Evolutionary conservation across 2,888 invertebrate genomes (phyloP).

Genomic region (Teleogryllus oceanicus): DNA sequence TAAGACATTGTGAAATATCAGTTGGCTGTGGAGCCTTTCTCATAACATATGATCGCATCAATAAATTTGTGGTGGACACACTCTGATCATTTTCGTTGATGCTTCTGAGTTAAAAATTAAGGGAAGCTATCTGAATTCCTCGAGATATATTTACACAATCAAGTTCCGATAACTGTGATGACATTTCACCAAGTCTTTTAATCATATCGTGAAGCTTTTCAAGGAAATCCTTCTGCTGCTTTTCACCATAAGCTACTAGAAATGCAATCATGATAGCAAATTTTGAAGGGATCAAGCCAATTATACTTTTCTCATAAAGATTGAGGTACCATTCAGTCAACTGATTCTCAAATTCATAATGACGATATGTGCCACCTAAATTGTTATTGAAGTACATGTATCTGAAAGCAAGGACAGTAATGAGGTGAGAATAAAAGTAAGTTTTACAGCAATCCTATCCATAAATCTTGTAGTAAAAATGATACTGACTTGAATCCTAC

Average conservation of each 20-base stretch:
- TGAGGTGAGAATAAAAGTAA: neutral
- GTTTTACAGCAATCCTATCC: neutral
- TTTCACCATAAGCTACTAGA: conserved; percentile 49
- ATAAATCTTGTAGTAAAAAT: neutral
- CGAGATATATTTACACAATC: conserved; percentile 51
- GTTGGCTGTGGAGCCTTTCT: conserved; percentile 45
- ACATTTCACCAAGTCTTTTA: conserved; percentile 44
- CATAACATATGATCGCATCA: conserved; percentile 43
- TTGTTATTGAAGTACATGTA: conserved; percentile 57
- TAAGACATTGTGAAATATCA: conserved; percentile 45
- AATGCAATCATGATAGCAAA: conserved; percentile 49
- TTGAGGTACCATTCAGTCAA: conserved; percentile 47
- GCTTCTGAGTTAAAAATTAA: too few species aligned
- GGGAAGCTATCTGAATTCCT: conserved; percentile 49
- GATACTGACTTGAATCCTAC: conserved; percentile 21
- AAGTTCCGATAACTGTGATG: conserved; percentile 46
- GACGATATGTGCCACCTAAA: conserved; percentile 52
- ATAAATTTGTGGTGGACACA: conserved; percentile 37
- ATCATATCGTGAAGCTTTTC: conserved; percentile 25
- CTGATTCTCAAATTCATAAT: conserved; percentile 49
- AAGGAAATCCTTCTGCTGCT: neutral
- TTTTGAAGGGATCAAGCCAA: conserved; percentile 47
- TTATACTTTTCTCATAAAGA: conserved; percentile 45
- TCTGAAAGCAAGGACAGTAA: conserved; percentile 24
- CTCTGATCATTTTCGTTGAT: conserved; percentile 39